These are phyloP conservation scores for Leucophenga varia DNA, from an alignment of 1,140 invertebrate genomes.

Conservation along the genomic window DNA sequence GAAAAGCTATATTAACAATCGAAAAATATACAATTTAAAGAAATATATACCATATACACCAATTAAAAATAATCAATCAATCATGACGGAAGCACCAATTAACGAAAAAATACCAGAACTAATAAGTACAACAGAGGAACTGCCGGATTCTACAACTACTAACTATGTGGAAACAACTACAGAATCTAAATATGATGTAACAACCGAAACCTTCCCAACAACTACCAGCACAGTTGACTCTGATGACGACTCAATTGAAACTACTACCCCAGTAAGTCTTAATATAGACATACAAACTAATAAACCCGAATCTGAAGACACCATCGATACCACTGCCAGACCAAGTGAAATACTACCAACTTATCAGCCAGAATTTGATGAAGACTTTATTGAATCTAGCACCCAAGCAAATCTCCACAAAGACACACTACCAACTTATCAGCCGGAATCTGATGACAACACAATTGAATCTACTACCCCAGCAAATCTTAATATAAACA, in stretches of 20 bases:
- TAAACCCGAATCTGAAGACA: no score
- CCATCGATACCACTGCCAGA: no score
- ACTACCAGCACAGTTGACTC: neutral
- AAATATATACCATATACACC: constrained; percentile 25
- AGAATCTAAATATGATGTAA: constrained; percentile 1
- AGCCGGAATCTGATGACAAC: no score
- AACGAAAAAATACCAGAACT: neutral
- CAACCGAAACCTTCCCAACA: constrained; percentile 5
- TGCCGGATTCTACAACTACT: neutral
- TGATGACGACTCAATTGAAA: constrained; percentile 17
- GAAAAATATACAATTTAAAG: constrained; percentile 18
- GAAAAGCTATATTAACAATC: constrained; percentile 19
- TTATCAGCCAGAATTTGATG: no score
- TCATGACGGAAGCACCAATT: neutral
- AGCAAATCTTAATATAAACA: no score
- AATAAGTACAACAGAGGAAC: neutral
- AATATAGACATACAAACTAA: no score
- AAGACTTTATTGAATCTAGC: no score
- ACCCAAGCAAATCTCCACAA: no score
- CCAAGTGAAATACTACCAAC: no score
- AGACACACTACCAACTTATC: no score
- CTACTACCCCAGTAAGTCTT: no score
- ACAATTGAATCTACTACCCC: no score
- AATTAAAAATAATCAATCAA: neutral
- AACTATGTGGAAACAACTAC: constrained; percentile 3